These are phyloP conservation scores for Pseudomyrmex flavicornis DNA, from an alignment of 1,140 invertebrate genomes.

Conservation along the genomic window DNA sequence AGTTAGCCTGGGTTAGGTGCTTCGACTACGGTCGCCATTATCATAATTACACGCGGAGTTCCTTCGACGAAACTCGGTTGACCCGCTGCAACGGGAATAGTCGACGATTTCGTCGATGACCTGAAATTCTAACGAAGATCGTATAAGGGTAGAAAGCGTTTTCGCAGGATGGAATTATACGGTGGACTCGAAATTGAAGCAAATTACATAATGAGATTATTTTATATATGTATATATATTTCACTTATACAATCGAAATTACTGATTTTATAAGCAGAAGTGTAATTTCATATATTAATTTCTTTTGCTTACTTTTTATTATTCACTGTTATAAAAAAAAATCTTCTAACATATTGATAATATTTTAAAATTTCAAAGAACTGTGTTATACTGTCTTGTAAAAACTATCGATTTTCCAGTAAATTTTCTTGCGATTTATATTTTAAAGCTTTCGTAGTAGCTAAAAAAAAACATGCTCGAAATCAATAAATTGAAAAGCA, in stretches of 20 bases:
- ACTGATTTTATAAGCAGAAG: background rate
- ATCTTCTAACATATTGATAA: background rate
- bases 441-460: background rate
- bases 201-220: background rate
- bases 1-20: conserved; percentile 79
- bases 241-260: background rate
- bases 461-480: background rate
- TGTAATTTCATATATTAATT: conserved; percentile 2
- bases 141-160: conserved; percentile 11
- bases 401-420: conserved; percentile 10
- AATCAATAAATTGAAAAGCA: background rate
- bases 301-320: background rate
- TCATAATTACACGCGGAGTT: conserved; percentile 82
- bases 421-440: background rate
- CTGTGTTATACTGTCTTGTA: background rate
- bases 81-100: conserved; percentile 74
- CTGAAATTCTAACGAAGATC: conserved; percentile 56
- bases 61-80: conserved; percentile 74
- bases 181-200: background rate
- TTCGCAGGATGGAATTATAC: background rate
- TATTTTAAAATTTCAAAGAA: background rate
- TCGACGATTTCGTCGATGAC: conserved; percentile 70
- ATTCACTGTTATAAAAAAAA: background rate
- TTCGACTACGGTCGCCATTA: conserved; percentile 79
- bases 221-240: background rate